A percentile compares a stretch with the other conserved stretches of the same genome.
These are phyloP conservation scores for Cartodere bifasciata DNA, from an alignment of 2,888 invertebrate species.

Conservation along the genomic window DNA sequence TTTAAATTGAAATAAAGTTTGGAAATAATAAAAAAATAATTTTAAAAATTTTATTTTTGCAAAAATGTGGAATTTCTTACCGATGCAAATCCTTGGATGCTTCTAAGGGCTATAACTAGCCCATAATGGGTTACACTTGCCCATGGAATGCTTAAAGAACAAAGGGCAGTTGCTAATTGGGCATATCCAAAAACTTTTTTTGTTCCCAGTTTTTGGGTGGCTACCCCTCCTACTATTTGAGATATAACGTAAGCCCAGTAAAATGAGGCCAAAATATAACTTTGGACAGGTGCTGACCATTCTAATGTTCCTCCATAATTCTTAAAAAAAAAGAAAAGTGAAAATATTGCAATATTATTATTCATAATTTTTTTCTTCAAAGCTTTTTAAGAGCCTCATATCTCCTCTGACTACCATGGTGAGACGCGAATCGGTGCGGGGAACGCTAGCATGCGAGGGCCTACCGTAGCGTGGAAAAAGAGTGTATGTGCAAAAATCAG, in stretches of 20 bases:
- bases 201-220: slow-evolving; percentile 58
- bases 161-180: slow-evolving; percentile 53
- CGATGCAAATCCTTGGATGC: slow-evolving; percentile 56
- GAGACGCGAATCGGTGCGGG: too few species aligned
- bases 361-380: too few species aligned
- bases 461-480: too few species aligned
- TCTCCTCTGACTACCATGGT: too few species aligned
- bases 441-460: too few species aligned
- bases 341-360: too few species aligned
- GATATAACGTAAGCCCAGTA: slow-evolving; percentile 64
- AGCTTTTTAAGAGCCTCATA: too few species aligned
- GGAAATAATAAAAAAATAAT: too few species aligned
- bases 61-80: slow-evolving; percentile 32
- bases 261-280: slow-evolving; percentile 52
- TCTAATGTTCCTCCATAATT: slow-evolving; percentile 45
- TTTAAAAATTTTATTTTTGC: neutral
- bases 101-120: slow-evolving; percentile 47
- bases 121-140: slow-evolving; percentile 49
- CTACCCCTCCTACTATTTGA: slow-evolving; percentile 54
- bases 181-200: slow-evolving; percentile 59
- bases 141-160: slow-evolving; percentile 52
- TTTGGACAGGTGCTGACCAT: slow-evolving; percentile 52
- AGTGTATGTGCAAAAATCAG: too few species aligned
- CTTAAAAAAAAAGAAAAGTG: slow-evolving; percentile 25
- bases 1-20: too few species aligned